Evolutionary conservation across 2,888 invertebrate genomes (phyloP).

Genomic region (Lasioglossum oenotherae): DNA sequence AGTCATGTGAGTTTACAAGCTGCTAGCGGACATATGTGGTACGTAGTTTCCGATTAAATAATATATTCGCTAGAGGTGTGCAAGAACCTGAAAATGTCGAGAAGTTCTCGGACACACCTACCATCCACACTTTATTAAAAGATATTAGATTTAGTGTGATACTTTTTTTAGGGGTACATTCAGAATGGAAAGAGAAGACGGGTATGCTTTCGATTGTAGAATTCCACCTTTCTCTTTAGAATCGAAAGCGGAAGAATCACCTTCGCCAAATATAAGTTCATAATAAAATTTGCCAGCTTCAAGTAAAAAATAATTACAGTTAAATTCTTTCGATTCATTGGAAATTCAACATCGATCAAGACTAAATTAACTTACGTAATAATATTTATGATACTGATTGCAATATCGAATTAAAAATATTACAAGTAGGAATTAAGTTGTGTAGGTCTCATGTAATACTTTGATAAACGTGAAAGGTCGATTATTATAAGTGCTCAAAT

Average conservation of each 20-base stretch:
- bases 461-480: conserved; percentile 2
- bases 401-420: conserved; percentile 26
- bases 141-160: background rate
- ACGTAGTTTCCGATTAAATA: conserved; percentile 71
- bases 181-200: conserved; percentile 98
- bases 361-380: conserved; percentile 4
- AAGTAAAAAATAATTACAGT: conserved; percentile 10
- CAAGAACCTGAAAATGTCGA: background rate
- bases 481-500: conserved; percentile 21
- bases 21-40: conserved; percentile 99
- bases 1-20: conserved; percentile 98
- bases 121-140: background rate
- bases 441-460: conserved; percentile 21
- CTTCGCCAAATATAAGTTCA: conserved; percentile 76
- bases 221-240: conserved; percentile 99
- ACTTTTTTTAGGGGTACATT: conserved; percentile 93
- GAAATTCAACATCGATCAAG: conserved; percentile 35
- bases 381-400: conserved; percentile 29
- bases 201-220: conserved; percentile 97
- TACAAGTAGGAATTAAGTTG: conserved; percentile 40
- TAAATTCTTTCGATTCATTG: conserved; percentile 12
- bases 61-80: background rate
- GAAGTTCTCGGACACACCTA: background rate
- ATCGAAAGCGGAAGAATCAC: conserved; percentile 92
- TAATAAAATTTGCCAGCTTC: conserved; percentile 20